phyloP scores from a whole-genome alignment of 2,888 invertebrate species.

The Epinotia bilunana region DNA sequence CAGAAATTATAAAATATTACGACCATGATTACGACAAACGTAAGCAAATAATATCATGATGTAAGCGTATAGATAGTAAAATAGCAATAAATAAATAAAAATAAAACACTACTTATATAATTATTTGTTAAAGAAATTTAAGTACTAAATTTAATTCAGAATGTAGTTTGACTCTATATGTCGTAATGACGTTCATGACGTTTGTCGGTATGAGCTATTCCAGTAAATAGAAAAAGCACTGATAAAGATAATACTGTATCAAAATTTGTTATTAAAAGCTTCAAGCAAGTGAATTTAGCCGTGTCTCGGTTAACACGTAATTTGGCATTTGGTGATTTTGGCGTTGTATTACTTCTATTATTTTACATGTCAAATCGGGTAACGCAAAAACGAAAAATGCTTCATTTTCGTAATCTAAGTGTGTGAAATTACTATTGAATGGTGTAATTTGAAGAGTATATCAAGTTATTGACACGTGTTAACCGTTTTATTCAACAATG shows the following conservation, averaged over 20 bases:
- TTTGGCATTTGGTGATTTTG: slow-evolving; percentile 6
- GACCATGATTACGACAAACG: background rate
- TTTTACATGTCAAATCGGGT: slow-evolving; percentile 32
- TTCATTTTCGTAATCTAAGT: slow-evolving; percentile 18
- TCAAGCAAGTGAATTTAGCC: background rate
- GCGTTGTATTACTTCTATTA: slow-evolving; percentile 30
- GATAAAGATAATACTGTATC: background rate
- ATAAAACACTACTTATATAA: background rate
- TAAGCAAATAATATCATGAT: too few species aligned
- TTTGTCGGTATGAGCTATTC: background rate
- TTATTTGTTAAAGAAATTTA: too few species aligned
- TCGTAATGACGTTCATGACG: background rate
- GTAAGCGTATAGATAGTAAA: too few species aligned
- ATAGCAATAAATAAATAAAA: background rate
- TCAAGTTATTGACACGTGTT: slow-evolving; percentile 6
- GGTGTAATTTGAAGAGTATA: slow-evolving; percentile 5
- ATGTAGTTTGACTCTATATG: slow-evolving; percentile 1
- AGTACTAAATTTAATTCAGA: background rate
- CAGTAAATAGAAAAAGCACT: background rate
- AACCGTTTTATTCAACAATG: slow-evolving; percentile 55
- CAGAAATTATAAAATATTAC: background rate
- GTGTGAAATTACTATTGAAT: slow-evolving; percentile 31
- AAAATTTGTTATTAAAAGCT: background rate
- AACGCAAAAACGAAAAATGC: slow-evolving; percentile 34
- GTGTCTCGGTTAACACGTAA: background rate